Conservation (phyloP, 2,888 invertebrate genomes). For the Ptychoptera albimana region DNA sequence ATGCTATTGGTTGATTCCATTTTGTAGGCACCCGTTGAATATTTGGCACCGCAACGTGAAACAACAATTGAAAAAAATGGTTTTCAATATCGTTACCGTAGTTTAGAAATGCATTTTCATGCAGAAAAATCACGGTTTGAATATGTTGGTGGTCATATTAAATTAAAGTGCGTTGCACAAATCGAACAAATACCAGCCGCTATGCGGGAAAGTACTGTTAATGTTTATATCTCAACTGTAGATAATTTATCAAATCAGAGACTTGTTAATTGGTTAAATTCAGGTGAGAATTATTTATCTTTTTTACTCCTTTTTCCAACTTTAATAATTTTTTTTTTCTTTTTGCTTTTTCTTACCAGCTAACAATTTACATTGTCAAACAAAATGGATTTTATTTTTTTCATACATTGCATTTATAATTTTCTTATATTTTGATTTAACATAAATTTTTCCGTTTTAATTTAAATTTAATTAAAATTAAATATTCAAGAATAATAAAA, state of each 20-base stretch:
- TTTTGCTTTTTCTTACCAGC: too few relatives aligned
- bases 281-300: constrained; percentile 15
- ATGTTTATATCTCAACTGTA: constrained; percentile 22
- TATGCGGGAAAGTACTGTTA: constrained; percentile 23
- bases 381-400: too few relatives aligned
- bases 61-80: constrained; percentile 26
- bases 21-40: constrained; percentile 23
- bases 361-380: too few relatives aligned
- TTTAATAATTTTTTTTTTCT: too few relatives aligned
- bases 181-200: constrained; percentile 27
- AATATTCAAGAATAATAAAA: too few relatives aligned
- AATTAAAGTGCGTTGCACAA: constrained; percentile 29
- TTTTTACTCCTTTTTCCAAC: too few relatives aligned
- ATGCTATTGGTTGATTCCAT: too few relatives aligned
- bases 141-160: constrained; percentile 21
- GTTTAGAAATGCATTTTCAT: constrained; percentile 26
- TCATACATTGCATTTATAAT: too few relatives aligned
- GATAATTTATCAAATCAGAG: constrained; percentile 29
- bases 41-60: constrained; percentile 26
- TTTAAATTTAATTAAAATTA: too few relatives aligned
- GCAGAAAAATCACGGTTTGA: constrained; percentile 26
- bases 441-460: too few relatives aligned
- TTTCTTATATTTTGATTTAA: too few relatives aligned
- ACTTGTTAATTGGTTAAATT: constrained; percentile 20
- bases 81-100: constrained; percentile 24